Evolutionary conservation across 2,797 vertebrate species (phyloP).

Genomic region (Macropodus opercularis): DNA sequence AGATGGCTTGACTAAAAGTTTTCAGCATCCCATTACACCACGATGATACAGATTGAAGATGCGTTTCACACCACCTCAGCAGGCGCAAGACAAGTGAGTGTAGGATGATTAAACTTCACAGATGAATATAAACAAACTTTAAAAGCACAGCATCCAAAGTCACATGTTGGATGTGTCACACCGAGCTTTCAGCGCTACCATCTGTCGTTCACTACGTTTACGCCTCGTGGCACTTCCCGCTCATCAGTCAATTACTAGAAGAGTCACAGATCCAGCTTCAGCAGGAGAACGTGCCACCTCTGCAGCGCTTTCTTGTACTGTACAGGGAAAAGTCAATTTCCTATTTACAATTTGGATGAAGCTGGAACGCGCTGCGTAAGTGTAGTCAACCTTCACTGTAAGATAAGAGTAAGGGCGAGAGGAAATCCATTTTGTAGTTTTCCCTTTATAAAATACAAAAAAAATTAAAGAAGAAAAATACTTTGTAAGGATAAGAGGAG

Average conservation of each 20-base stretch:
- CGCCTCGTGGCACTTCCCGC: conserved; percentile 59
- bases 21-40: conserved; percentile 40
- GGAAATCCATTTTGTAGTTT: conserved; percentile 45
- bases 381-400: conserved; percentile 17
- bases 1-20: conserved; percentile 41
- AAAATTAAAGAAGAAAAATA: conserved; percentile 17
- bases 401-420: conserved; percentile 25
- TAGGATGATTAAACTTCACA: conserved; percentile 17
- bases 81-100: conserved; percentile 17
- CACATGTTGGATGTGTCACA: conserved; percentile 1
- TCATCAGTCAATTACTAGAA: conserved; percentile 72
- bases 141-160: neutral
- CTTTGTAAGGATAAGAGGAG: conserved; percentile 33
- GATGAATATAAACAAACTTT: conserved; percentile 15
- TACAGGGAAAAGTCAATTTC: conserved; percentile 1
- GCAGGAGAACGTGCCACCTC: conserved; percentile 28
- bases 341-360: conserved; percentile 23
- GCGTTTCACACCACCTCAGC: conserved; percentile 11
- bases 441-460: conserved; percentile 50
- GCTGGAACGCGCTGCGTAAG: neutral
- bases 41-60: conserved; percentile 47
- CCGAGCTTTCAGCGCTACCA: conserved; percentile 33
- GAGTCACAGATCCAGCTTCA: conserved; percentile 60
- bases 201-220: conserved; percentile 47
- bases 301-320: conserved; percentile 25